These are phyloP conservation scores for Rhinoderma darwinii DNA, from an alignment of 2,113 vertebrate species.

Conservation along the genomic window DNA sequence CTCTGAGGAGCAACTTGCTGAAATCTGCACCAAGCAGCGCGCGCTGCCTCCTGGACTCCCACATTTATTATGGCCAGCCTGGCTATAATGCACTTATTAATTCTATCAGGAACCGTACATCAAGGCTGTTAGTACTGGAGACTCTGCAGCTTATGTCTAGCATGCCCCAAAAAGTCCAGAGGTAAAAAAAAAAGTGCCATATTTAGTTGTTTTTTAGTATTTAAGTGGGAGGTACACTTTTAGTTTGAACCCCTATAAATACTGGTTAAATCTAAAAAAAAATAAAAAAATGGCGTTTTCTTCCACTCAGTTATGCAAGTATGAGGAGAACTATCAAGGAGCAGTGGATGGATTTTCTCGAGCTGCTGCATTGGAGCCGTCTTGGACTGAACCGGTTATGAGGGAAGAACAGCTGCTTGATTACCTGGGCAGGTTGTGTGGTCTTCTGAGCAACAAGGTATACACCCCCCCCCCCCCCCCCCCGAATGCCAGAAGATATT, in stretches of 20 bases:
- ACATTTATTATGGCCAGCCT: not conserved
- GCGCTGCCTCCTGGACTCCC: not conserved
- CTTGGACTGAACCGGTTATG: constrained; percentile 78
- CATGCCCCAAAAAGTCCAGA: not conserved
- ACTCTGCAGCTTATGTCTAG: not conserved
- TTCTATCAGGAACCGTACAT: not conserved
- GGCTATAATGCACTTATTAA: not conserved
- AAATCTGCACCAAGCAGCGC: not conserved
- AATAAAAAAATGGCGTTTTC: not conserved
- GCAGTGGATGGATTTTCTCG: constrained; percentile 82
- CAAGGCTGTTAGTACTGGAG: not conserved
- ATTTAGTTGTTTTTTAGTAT: no score
- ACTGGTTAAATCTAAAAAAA: not conserved
- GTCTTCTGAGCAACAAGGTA: constrained; percentile 84
- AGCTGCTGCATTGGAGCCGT: constrained; percentile 81
- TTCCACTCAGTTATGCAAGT: constrained; percentile 79
- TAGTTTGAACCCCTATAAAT: no score
- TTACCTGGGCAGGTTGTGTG: constrained; percentile 79
- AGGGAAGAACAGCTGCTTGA: constrained; percentile 81
- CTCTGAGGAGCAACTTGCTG: not conserved
- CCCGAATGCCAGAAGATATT: not conserved
- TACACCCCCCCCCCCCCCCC: not conserved
- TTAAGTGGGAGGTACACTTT: no score
- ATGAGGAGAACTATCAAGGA: constrained; percentile 85
- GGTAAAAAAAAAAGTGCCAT: no score